Percentiles rank a stretch among this genome's conserved stretches.
phyloP scores from a whole-genome alignment of 2,888 invertebrate species.

The Caenorhabditis japonica region DNA sequence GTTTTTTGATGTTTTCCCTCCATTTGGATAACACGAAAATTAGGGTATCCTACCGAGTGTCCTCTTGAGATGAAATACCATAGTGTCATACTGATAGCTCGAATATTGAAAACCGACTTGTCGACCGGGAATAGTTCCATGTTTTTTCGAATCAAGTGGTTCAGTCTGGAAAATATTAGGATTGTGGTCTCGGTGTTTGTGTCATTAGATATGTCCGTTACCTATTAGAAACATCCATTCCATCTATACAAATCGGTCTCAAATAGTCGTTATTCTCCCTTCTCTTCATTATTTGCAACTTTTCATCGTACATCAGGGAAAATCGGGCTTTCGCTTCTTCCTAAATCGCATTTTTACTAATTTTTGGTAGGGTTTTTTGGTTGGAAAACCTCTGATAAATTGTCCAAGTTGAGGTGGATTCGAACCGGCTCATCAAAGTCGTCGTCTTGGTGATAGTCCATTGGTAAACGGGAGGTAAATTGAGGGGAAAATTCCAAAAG shows the following conservation, averaged over 20 bases:
- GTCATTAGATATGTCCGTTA: too few species aligned
- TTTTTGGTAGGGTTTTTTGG: too few species aligned
- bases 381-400: constrained; percentile 24
- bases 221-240: constrained; percentile 41
- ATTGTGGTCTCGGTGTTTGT: too few species aligned
- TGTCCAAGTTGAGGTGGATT: constrained; percentile 36
- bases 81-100: constrained; percentile 26
- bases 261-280: constrained; percentile 26
- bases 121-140: constrained; percentile 21
- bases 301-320: constrained; percentile 35
- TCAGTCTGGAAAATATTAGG: constrained; percentile 13
- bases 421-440: constrained; percentile 21
- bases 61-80: constrained; percentile 48
- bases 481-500: too few species aligned
- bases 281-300: constrained; percentile 15
- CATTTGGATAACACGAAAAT: too few species aligned
- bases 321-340: constrained; percentile 27
- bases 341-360: neutral
- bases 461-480: too few species aligned
- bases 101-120: constrained; percentile 27
- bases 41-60: constrained; percentile 34
- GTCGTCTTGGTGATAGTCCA: constrained; percentile 25
- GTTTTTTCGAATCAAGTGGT: constrained; percentile 26
- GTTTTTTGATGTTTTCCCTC: too few species aligned
- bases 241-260: constrained; percentile 47